Evolutionary conservation across 2,888 invertebrate species (phyloP).

Genomic region (Punctoribates punctum): DNA sequence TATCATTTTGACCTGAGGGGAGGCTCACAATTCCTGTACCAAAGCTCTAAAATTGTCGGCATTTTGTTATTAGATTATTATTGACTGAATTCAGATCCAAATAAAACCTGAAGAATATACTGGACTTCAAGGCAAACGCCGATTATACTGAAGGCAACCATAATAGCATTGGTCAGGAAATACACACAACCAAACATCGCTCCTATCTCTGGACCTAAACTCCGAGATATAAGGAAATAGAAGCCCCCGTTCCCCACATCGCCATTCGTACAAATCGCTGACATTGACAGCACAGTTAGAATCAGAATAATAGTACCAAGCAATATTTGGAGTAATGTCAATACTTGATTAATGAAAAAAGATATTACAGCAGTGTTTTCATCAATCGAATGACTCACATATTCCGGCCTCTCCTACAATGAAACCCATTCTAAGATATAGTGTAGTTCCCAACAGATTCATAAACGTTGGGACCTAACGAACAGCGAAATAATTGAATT

Average conservation of each 20-base stretch:
- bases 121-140: conserved; percentile 58
- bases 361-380: neutral
- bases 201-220: conserved; percentile 49
- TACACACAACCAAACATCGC: conserved; percentile 53
- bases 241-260: conserved; percentile 36
- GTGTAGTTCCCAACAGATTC: conserved; percentile 37
- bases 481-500: neutral
- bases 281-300: conserved; percentile 33
- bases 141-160: conserved; percentile 58
- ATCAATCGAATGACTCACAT: neutral
- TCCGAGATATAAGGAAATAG: conserved; percentile 37
- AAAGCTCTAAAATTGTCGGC: neutral
- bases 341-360: neutral
- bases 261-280: conserved; percentile 40
- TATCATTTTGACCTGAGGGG: neutral
- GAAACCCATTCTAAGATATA: conserved; percentile 39
- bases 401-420: conserved; percentile 32
- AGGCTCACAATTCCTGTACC: neutral
- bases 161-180: conserved; percentile 58
- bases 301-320: conserved; percentile 8
- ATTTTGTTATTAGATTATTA: neutral
- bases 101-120: conserved; percentile 53
- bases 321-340: conserved; percentile 35
- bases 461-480: conserved; percentile 34
- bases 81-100: too few relatives aligned